Evolutionary conservation across 2,888 invertebrate genomes (phyloP).

Genomic region (Dasypolia templi): DNA sequence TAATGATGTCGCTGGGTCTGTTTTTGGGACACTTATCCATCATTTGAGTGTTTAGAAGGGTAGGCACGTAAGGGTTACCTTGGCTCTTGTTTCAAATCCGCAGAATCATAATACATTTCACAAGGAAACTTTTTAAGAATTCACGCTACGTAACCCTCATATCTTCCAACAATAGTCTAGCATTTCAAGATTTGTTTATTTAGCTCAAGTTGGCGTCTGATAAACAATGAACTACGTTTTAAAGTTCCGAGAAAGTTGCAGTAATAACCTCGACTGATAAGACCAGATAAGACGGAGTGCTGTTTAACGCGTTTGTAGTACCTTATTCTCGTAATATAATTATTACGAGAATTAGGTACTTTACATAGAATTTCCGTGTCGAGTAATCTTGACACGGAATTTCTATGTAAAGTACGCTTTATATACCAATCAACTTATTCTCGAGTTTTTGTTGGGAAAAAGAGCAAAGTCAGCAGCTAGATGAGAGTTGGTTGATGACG

Average conservation of each 20-base stretch:
- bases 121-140: not conserved
- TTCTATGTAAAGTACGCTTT: too few species aligned
- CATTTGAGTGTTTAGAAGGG: not conserved
- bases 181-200: slow-evolving; percentile 34
- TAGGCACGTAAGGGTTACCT: too few species aligned
- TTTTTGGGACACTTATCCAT: too few species aligned
- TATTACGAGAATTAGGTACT: too few species aligned
- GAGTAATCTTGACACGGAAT: too few species aligned
- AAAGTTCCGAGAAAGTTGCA: slow-evolving; percentile 30
- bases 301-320: slow-evolving; percentile 14
- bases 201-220: slow-evolving; percentile 10
- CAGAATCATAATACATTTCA: not conserved
- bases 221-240: slow-evolving; percentile 12
- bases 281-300: slow-evolving; percentile 19
- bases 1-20: too few species aligned
- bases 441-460: not conserved
- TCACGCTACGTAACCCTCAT: not conserved
- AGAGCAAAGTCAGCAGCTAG: not conserved
- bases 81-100: not conserved
- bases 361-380: too few species aligned
- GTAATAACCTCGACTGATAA: slow-evolving; percentile 30
- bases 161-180: slow-evolving; percentile 10
- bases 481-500: not conserved
- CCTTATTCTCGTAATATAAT: slow-evolving; percentile 9
- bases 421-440: too few species aligned